phyloP scores from a whole-genome alignment of 2,797 vertebrate species.

The Microhierax caerulescens region DNA sequence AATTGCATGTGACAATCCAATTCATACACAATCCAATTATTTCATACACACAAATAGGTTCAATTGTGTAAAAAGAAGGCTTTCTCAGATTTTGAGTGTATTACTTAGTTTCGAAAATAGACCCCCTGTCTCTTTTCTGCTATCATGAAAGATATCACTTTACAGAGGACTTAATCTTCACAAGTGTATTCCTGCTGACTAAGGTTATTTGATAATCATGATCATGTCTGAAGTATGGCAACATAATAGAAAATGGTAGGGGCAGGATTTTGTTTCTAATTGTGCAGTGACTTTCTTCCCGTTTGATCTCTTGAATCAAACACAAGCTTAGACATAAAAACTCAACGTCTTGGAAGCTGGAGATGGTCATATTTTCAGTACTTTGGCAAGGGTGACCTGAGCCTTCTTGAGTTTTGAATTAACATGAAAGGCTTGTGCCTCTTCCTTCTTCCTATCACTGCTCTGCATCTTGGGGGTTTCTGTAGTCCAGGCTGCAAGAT shows the following conservation, averaged over 20 bases:
- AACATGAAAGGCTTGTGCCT: slow-evolving; percentile 61
- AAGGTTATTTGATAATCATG: background rate
- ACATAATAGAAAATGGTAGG: background rate
- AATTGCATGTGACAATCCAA: background rate
- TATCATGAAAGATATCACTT: background rate
- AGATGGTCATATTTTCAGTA: slow-evolving; percentile 26
- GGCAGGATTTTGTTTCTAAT: background rate
- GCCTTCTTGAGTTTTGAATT: slow-evolving; percentile 73
- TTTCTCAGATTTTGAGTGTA: background rate
- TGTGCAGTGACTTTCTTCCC: background rate
- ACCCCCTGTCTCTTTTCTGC: background rate
- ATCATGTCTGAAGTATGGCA: background rate
- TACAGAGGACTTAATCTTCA: background rate
- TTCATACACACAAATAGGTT: background rate
- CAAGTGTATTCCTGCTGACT: background rate
- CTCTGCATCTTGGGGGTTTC: background rate
- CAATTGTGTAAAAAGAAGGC: background rate
- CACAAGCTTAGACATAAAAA: background rate
- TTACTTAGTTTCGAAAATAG: background rate
- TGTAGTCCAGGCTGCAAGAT: background rate
- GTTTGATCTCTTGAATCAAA: background rate
- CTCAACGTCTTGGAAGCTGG: slow-evolving; percentile 77
- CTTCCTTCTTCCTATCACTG: slow-evolving; percentile 43
- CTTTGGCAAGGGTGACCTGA: background rate
- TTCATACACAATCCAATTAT: background rate